phyloP scores from a whole-genome alignment of 2,888 invertebrate species.

The Cephus spinipes region DNA sequence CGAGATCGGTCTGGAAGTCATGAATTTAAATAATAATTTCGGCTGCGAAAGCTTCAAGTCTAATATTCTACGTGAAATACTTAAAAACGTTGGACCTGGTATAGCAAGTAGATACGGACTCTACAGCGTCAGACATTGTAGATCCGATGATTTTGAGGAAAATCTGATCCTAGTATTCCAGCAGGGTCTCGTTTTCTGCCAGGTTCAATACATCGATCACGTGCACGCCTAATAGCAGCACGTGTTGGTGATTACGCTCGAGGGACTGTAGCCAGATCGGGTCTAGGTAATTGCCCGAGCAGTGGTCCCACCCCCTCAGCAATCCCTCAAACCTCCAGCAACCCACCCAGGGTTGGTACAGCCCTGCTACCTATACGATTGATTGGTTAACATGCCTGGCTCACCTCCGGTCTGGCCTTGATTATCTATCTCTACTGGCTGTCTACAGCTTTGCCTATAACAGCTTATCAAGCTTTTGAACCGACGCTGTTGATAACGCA shows the following conservation, averaged over 20 bases:
- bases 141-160: not conserved
- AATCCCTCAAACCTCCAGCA: constrained; percentile 17
- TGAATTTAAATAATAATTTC: no score
- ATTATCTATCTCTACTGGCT: constrained; percentile 53
- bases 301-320: constrained; percentile 29
- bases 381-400: constrained; percentile 58
- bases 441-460: constrained; percentile 36
- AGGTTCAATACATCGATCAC: constrained; percentile 56
- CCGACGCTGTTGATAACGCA: not conserved
- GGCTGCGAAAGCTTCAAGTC: no score
- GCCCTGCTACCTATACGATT: constrained; percentile 47
- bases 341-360: constrained; percentile 34
- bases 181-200: constrained; percentile 38
- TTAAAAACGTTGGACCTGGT: not conserved
- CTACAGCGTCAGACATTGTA: not conserved
- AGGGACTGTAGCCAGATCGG: constrained; percentile 55
- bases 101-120: not conserved
- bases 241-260: constrained; percentile 62
- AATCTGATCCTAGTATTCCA: constrained; percentile 8
- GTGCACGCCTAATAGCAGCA: constrained; percentile 60
- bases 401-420: constrained; percentile 51
- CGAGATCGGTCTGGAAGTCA: no score
- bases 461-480: not conserved
- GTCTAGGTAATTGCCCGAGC: constrained; percentile 59
- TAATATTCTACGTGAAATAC: no score